Percentiles rank a stretch among this genome's conserved stretches.
Conservation (phyloP, 2,888 invertebrate genomes). For the Chesias legatella region DNA sequence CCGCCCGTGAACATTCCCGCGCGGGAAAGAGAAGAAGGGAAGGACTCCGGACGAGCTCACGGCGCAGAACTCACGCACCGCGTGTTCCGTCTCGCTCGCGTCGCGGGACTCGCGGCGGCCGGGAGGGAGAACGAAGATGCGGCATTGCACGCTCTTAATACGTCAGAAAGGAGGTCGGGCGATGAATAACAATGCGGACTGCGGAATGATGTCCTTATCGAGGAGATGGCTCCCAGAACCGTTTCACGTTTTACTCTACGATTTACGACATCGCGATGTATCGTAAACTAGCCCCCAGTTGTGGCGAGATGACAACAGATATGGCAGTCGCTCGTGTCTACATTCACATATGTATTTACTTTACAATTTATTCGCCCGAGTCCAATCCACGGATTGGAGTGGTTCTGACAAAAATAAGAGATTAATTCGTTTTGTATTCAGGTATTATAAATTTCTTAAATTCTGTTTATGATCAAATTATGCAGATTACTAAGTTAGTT, state of each 20-base stretch:
- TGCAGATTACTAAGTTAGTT: too few relatives aligned
- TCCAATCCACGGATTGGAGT: too few relatives aligned
- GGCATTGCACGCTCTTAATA: constrained; percentile 70
- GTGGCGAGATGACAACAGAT: too few relatives aligned
- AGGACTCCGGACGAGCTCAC: constrained; percentile 57
- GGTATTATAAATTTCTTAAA: too few relatives aligned
- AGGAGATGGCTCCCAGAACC: constrained; percentile 36
- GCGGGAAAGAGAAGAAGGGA: constrained; percentile 40
- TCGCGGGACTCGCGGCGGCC: constrained; percentile 19
- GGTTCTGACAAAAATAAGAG: too few relatives aligned
- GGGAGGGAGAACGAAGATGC: constrained; percentile 57
- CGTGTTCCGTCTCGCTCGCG: constrained; percentile 41
- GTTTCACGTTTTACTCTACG: constrained; percentile 17
- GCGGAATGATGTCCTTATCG: constrained; percentile 74
- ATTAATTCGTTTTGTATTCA: too few relatives aligned
- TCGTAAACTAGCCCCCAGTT: constrained; percentile 3
- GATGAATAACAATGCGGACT: constrained; percentile 79
- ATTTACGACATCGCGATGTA: too few relatives aligned
- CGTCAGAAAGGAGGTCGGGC: constrained; percentile 74
- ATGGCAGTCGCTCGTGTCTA: too few relatives aligned
- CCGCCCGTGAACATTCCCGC: constrained; percentile 16
- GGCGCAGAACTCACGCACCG: constrained; percentile 71
- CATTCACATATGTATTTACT: too few relatives aligned
- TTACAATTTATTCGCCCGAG: too few relatives aligned
- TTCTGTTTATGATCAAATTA: too few relatives aligned